phyloP scores from a whole-genome alignment of 2,797 vertebrate species.

The Sus cebifrons region DNA sequence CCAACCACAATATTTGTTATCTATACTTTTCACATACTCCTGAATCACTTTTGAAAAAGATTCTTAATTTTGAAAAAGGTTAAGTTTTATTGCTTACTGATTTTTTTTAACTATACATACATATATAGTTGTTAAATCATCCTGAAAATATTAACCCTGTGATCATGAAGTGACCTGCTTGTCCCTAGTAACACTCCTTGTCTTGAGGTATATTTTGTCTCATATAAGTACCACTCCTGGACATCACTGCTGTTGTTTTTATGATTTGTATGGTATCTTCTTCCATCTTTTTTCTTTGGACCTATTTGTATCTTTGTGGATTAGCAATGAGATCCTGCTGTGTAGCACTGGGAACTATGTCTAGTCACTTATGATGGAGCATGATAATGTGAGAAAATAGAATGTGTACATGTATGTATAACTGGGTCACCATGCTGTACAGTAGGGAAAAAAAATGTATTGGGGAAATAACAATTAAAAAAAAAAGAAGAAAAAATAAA shows the following conservation, averaged over 20 bases:
- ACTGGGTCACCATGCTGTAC: too few relatives aligned
- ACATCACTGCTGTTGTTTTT: background rate
- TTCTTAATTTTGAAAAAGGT: background rate
- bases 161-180: background rate
- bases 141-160: background rate
- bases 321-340: too few relatives aligned
- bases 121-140: background rate
- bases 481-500: background rate
- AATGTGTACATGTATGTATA: too few relatives aligned
- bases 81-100: background rate
- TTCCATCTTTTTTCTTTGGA: background rate
- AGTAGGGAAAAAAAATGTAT: background rate
- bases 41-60: slow-evolving; percentile 2
- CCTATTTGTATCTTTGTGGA: background rate
- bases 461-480: too few relatives aligned
- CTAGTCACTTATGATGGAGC: too few relatives aligned
- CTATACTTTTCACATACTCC: background rate
- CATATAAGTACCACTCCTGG: background rate
- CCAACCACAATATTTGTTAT: background rate
- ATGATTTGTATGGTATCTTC: background rate
- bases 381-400: too few relatives aligned
- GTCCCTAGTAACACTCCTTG: background rate
- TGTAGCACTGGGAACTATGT: too few relatives aligned
- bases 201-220: background rate
- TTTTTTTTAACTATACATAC: background rate